Evolutionary conservation across 2,113 vertebrate genomes (phyloP).

Genomic region (Amia ocellicauda): DNA sequence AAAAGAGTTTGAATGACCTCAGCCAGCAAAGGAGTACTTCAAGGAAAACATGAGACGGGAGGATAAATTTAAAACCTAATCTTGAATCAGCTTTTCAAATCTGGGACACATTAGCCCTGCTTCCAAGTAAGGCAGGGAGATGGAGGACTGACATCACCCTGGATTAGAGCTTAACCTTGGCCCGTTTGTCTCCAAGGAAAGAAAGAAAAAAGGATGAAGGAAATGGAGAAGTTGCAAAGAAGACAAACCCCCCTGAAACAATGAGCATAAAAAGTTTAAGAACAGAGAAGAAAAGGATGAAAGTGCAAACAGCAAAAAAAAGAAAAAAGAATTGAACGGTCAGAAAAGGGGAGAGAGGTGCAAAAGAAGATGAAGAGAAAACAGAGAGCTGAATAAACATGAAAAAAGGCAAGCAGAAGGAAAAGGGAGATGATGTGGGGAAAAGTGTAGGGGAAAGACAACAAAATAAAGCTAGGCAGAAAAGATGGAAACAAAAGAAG

Average conservation of each 20-base stretch:
- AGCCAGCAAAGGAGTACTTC: slow-evolving; percentile 37
- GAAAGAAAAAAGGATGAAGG: background rate
- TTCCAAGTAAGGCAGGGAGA: slow-evolving; percentile 52
- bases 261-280: too few species aligned
- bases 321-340: background rate
- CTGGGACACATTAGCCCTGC: slow-evolving; percentile 42
- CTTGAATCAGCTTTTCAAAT: slow-evolving; percentile 54
- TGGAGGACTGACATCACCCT: slow-evolving; percentile 55
- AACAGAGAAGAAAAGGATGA: background rate
- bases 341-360: too few species aligned
- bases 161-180: slow-evolving; percentile 13
- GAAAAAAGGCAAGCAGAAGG: too few species aligned
- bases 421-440: slow-evolving; percentile 36
- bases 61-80: slow-evolving; percentile 61
- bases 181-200: slow-evolving; percentile 5
- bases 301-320: too few species aligned
- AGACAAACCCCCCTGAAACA: too few species aligned
- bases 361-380: too few species aligned
- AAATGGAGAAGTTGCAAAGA: too few species aligned
- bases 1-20: slow-evolving; percentile 28
- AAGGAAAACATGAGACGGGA: slow-evolving; percentile 53
- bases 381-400: background rate
- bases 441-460: slow-evolving; percentile 36
- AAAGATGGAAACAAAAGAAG: slow-evolving; percentile 10
- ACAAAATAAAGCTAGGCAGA: background rate